Percentiles rank a stretch among this genome's conserved stretches.
Evolutionary conservation across 1,140 invertebrate genomes (phyloP).

Genomic region (Lepidurus packardi): DNA sequence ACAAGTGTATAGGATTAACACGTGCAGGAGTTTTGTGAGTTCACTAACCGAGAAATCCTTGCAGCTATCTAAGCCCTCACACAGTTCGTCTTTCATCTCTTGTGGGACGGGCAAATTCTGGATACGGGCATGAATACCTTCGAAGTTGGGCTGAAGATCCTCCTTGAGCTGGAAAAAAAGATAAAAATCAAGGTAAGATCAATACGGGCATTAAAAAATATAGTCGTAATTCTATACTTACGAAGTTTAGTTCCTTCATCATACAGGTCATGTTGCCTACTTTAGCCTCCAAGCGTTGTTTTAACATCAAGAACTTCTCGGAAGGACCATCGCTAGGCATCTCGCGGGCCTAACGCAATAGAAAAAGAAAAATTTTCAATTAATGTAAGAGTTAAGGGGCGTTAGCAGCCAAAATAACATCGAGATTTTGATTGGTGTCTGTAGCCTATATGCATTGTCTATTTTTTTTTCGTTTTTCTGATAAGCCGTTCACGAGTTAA

Average conservation of each 20-base stretch:
- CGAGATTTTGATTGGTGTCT: not conserved
- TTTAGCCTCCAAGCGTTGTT: not conserved
- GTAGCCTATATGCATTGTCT: not conserved
- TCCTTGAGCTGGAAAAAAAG: slow-evolving; percentile 16
- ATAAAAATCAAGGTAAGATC: not conserved
- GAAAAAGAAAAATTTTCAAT: not conserved
- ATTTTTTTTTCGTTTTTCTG: no score
- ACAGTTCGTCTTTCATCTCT: slow-evolving; percentile 24
- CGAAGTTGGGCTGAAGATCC: slow-evolving; percentile 23
- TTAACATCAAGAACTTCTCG: not conserved
- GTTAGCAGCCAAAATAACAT: not conserved
- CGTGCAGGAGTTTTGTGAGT: not conserved
- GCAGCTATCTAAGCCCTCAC: slow-evolving; percentile 22
- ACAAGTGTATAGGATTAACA: not conserved
- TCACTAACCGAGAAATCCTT: slow-evolving; percentile 25
- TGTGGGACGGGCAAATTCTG: slow-evolving; percentile 9
- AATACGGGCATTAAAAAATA: not conserved
- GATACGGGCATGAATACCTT: slow-evolving; percentile 14
- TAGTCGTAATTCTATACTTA: not conserved
- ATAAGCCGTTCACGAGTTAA: not conserved
- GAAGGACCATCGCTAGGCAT: not conserved
- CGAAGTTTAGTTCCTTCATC: slow-evolving; percentile 24
- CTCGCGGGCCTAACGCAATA: slow-evolving; percentile 14
- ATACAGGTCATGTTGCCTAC: slow-evolving; percentile 27
- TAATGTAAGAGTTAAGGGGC: no score